phyloP scores from a whole-genome alignment of 2,888 invertebrate genomes.

The Phymatocera aterrima region DNA sequence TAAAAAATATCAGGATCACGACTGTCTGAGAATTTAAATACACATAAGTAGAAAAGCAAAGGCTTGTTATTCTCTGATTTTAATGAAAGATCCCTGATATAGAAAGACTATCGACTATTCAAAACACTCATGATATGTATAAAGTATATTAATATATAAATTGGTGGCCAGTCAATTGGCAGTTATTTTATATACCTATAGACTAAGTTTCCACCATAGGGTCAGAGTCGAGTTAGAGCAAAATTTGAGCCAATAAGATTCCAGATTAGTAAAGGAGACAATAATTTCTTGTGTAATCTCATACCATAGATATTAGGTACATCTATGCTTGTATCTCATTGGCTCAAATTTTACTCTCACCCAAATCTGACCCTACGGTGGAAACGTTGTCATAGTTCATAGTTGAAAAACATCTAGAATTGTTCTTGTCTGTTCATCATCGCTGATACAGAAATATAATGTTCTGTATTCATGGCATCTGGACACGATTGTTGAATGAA shows the following conservation, averaged over 20 bases:
- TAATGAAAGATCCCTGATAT: neutral
- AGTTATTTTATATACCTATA: neutral
- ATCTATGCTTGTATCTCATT: no score
- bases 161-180: neutral
- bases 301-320: no score
- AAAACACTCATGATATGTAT: no score
- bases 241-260: no score
- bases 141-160: neutral
- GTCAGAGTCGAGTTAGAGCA: no score
- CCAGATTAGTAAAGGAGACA: no score
- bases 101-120: neutral
- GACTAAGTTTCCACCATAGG: no score
- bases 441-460: slow-evolving; percentile 1
- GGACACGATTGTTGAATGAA: neutral
- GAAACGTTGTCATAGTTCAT: no score
- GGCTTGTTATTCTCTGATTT: neutral
- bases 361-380: no score
- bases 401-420: neutral
- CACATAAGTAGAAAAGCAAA: neutral
- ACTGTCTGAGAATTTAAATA: neutral
- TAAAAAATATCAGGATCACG: neutral
- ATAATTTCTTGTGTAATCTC: no score
- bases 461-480: neutral
- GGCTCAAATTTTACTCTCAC: no score
- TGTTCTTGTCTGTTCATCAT: neutral